Conservation (phyloP, 2,888 invertebrate species). For the Drosophila kokeensis region DNA sequence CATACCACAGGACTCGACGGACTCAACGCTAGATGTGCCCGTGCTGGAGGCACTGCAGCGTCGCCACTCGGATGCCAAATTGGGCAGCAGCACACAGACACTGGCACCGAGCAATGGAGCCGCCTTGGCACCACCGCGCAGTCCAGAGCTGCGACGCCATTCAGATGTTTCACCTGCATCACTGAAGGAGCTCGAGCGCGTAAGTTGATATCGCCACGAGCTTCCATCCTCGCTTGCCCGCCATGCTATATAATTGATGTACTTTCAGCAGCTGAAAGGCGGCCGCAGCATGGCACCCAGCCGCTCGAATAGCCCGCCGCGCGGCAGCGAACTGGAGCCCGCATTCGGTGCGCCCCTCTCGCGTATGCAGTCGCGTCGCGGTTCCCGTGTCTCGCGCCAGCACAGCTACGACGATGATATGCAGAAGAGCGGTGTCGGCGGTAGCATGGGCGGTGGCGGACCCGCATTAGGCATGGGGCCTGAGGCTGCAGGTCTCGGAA, state of each 20-base stretch:
- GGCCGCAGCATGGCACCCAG: slow-evolving; percentile 88
- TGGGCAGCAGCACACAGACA: slow-evolving; percentile 87
- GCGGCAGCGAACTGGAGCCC: slow-evolving; percentile 83
- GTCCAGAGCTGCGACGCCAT: slow-evolving; percentile 92
- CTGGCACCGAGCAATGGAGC: slow-evolving; percentile 85
- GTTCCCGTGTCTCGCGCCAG: slow-evolving; percentile 89
- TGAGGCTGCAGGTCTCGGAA: slow-evolving; percentile 87
- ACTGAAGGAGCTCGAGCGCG: slow-evolving; percentile 95
- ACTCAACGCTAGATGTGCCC: slow-evolving; percentile 92
- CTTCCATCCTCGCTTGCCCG: too few relatives aligned
- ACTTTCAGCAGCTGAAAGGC: slow-evolving; percentile 88
- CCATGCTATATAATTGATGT: slow-evolving; percentile 13
- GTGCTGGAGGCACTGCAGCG: slow-evolving; percentile 91
- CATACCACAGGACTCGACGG: slow-evolving; percentile 93
- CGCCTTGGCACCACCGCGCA: slow-evolving; percentile 93
- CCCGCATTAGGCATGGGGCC: slow-evolving; percentile 69
- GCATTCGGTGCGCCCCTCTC: slow-evolving; percentile 82
- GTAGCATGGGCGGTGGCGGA: slow-evolving; percentile 69
- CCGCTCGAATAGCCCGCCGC: slow-evolving; percentile 87
- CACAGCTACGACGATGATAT: slow-evolving; percentile 94
- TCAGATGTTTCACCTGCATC: slow-evolving; percentile 95
- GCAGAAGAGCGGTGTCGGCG: slow-evolving; percentile 83
- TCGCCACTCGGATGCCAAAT: slow-evolving; percentile 91
- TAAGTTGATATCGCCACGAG: slow-evolving; percentile 83
- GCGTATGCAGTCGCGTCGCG: slow-evolving; percentile 86